These are phyloP conservation scores for Nibea albiflora DNA, from an alignment of 2,113 vertebrate genomes.

Conservation along the genomic window DNA sequence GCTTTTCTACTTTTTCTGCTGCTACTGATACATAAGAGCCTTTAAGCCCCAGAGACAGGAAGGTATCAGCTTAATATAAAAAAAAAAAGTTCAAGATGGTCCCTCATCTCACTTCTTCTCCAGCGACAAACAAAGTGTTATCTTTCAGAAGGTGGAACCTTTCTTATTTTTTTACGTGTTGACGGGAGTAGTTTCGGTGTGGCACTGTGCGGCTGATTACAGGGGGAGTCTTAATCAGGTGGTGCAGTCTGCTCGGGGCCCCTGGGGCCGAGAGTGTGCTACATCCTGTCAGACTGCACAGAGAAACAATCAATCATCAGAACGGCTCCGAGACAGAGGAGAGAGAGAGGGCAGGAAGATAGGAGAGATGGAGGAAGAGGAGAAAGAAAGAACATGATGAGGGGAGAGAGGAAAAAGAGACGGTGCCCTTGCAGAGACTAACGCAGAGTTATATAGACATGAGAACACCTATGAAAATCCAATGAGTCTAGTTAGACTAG, in stretches of 20 bases:
- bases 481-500: constrained; percentile 78
- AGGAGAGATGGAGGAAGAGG: constrained; percentile 66
- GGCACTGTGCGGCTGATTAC: constrained; percentile 89
- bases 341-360: constrained; percentile 63
- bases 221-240: constrained; percentile 92
- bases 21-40: constrained; percentile 81
- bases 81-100: constrained; percentile 61
- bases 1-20: constrained; percentile 76
- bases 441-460: constrained; percentile 87
- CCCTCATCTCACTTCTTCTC: constrained; percentile 51
- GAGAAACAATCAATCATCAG: constrained; percentile 98
- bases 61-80: constrained; percentile 66
- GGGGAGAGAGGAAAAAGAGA: constrained; percentile 84
- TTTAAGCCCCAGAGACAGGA: constrained; percentile 78
- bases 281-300: constrained; percentile 90
- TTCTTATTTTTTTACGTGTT: constrained; percentile 74
- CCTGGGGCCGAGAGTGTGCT: constrained; percentile 91
- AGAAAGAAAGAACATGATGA: constrained; percentile 38
- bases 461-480: constrained; percentile 92
- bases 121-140: constrained; percentile 75
- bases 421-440: constrained; percentile 66
- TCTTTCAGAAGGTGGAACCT: constrained; percentile 78
- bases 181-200: constrained; percentile 76
- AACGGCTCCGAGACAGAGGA: constrained; percentile 78
- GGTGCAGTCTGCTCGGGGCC: constrained; percentile 87